Evolutionary conservation across 1,140 invertebrate genomes (phyloP), one percentile per base, ranked within the genome.

Genomic region (Drosophila insularis): DNA sequence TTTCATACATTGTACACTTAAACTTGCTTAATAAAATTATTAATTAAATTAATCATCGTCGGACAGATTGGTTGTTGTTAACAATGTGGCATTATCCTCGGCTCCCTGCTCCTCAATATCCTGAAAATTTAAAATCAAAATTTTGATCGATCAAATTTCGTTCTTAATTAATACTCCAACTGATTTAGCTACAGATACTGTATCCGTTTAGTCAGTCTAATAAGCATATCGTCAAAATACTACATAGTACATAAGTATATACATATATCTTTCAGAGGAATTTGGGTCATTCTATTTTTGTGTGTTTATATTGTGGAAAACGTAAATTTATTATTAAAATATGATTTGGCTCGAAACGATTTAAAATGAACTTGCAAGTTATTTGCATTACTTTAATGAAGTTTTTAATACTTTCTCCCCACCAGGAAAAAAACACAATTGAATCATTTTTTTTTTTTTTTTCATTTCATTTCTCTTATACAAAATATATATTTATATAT

Each of bases 51-150:
- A 91, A 72, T 91, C 90, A 68, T 91, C 90, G 60, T 91, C 90
- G 68, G 90, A 91, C 63, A 91, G 68, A 80, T 91, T 91, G 59
- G 85, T 78, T 62, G 82, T 90, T 40, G 90, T 85, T n/a, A 91
- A 64, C 72, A 91, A 68, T 50, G 90, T 91, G 73, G 90, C 84
- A 78, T 91, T 91, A 68, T 91, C 90, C 60, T 91, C 90, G 53
- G 76, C 86, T 32, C 89, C 90, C 54, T 86, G 82, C 70, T 91
- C 90, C 61, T 91, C 90, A 35, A 91, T 85, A 50, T 91, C 90
- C 90, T 91, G 66, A 13, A 39, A 40, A 71, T 27, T 46, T 2
- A 55, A n/a, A 59, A n/a, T 58, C 6, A 67, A 4, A 37, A 21
- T 7, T 4, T 37, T 37, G 35, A 37, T 27, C 27, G 27, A 27